A percentile compares a stretch with the other conserved stretches of the same genome.
phyloP scores from a whole-genome alignment of 2,113 vertebrate species.

The Dicaeum eximium region DNA sequence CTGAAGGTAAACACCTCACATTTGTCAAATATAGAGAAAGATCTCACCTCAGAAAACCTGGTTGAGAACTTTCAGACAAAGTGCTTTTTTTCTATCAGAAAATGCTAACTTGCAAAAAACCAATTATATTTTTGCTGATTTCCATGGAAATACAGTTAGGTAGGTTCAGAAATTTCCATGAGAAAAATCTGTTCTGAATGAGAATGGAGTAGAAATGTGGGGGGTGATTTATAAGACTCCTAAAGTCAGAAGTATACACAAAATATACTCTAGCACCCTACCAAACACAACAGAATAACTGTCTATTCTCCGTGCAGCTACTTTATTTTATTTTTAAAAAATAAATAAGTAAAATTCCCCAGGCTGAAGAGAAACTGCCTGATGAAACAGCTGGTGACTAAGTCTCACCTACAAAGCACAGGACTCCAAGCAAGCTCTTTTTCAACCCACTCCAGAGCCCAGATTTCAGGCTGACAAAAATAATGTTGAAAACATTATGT shows the following conservation, averaged over 20 bases:
- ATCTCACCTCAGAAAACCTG: background rate
- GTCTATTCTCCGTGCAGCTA: background rate
- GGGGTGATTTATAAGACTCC: background rate
- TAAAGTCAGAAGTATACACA: background rate
- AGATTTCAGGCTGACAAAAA: slow-evolving; percentile 35
- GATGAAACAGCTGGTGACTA: background rate
- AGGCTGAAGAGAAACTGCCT: background rate
- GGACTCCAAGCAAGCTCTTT: background rate
- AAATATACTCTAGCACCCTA: background rate
- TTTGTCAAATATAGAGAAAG: background rate
- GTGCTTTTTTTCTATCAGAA: background rate
- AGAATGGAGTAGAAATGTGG: background rate
- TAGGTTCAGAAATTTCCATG: background rate
- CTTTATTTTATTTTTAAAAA: background rate
- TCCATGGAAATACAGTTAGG: background rate
- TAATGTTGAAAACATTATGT: slow-evolving; percentile 62
- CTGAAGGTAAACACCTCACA: background rate
- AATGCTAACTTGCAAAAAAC: background rate
- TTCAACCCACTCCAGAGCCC: slow-evolving; percentile 2
- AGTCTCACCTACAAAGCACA: background rate
- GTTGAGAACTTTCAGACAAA: background rate
- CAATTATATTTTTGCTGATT: background rate
- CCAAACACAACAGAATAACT: background rate
- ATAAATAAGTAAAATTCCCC: background rate
- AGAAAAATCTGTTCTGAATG: background rate